Percentiles rank a stretch among this genome's conserved stretches.
Conservation (phyloP, 2,113 vertebrate genomes). For the Camelus dromedarius region DNA sequence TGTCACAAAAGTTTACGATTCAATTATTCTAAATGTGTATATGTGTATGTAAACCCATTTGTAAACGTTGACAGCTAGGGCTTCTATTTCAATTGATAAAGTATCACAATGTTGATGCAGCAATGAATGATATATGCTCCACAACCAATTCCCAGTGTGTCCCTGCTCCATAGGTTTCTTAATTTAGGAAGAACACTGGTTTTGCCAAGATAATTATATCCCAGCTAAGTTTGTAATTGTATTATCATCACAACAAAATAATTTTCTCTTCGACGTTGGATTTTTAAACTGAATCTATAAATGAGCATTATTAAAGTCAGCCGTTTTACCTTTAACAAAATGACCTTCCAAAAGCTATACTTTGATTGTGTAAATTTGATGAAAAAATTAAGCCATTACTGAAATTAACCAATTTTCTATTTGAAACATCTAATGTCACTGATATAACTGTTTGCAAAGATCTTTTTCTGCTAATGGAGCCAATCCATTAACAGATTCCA, state of each 20-base stretch:
- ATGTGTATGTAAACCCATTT: constrained; percentile 48
- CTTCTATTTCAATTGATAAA: neutral
- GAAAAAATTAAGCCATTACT: constrained; percentile 57
- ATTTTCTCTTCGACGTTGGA: constrained; percentile 16
- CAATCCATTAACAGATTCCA: constrained; percentile 15
- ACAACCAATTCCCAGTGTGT: constrained; percentile 29
- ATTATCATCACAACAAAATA: constrained; percentile 29
- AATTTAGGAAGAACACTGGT: constrained; percentile 55
- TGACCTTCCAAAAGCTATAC: constrained; percentile 32
- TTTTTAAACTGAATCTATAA: constrained; percentile 52
- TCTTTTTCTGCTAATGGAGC: constrained; percentile 46
- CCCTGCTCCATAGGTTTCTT: constrained; percentile 27
- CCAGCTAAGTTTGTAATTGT: constrained; percentile 15
- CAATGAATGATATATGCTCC: neutral
- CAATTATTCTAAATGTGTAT: constrained; percentile 4
- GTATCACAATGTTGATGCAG: neutral
- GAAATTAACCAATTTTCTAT: constrained; percentile 62
- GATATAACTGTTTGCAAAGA: constrained; percentile 53
- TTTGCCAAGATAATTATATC: constrained; percentile 60
- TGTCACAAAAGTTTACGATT: constrained; percentile 52
- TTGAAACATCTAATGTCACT: constrained; percentile 29
- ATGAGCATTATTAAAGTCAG: constrained; percentile 20
- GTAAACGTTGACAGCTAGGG: constrained; percentile 20
- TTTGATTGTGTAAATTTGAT: constrained; percentile 33
- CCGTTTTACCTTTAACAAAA: constrained; percentile 59